Evolutionary conservation across 1,140 invertebrate genomes (phyloP), one percentile per base, ranked within the genome.

Genomic region (Macrocentrus cingulum): DNA sequence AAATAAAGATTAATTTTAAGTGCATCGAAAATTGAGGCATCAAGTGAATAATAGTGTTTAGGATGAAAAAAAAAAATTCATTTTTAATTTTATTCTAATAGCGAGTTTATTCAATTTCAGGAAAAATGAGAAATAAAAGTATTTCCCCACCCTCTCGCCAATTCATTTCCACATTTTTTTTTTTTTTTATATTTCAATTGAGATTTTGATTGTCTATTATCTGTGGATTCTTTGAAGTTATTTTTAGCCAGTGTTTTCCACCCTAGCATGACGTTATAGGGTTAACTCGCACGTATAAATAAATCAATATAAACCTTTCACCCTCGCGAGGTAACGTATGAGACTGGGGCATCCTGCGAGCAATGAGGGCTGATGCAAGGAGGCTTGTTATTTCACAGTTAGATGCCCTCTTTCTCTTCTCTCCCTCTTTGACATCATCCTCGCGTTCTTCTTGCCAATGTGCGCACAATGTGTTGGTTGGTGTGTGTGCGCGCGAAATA

Each of bases 371-470:
- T 60, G 68, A 16, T 48, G 34, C 29, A 59, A 53, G 51, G 68
- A 34, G 60, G 60, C 66, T 66, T 72, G 72, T 77, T 80, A 79
- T 80, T 80, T 79, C 72, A 76, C 77, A 75, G 75, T 80, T 77
- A 80, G 74, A 69, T 70, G 29, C 44, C 56, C 37, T 69, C 66
- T 42, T 25, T 48, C 34, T 53, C 66, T 67, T 68, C 66, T 70
- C 60, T 59, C 50, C 62, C 57, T 46, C 53, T 61, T 56, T 32
- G 44, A n/a, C n/a, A n/a, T n/a, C n/a, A n/a, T 56, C 58, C 44
- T 60, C 44, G 44, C 52, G 48, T 34, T 37, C 44, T 34, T 50
- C 39, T 55, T 59, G 41, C 55, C 59, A 45, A 34, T 23, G 50
- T 56, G 57, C 56, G 48, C 58, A 55, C 49, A n/a, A n/a, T n/a